phyloP scores from a whole-genome alignment of 2,113 vertebrate species.

The Guaruba guarouba region DNA sequence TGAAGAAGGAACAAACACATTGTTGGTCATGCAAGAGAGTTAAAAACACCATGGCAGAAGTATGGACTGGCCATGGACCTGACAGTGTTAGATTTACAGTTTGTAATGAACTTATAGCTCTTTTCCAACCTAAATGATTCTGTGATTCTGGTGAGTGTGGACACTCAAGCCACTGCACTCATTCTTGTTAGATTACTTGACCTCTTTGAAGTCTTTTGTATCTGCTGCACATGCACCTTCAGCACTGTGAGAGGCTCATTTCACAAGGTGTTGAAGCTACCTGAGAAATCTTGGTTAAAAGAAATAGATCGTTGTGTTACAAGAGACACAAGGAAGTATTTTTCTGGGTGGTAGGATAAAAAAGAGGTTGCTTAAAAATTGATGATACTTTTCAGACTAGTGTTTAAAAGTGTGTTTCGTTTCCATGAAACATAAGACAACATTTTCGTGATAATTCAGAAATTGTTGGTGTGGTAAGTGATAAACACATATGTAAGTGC shows the following conservation, averaged over 20 bases:
- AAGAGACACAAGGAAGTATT: not conserved
- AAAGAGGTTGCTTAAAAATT: not conserved
- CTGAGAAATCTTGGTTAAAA: not conserved
- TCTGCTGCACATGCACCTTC: not conserved
- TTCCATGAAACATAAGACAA: not conserved
- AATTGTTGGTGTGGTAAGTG: not conserved
- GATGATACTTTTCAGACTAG: not conserved
- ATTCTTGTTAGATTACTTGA: not conserved
- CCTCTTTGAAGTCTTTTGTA: not conserved
- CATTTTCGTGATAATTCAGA: not conserved
- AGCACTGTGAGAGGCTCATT: not conserved
- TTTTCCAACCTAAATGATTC: not conserved
- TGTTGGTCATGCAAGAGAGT: not conserved
- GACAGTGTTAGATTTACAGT: not conserved
- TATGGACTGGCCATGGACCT: not conserved
- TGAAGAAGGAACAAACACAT: not conserved
- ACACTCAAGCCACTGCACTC: not conserved
- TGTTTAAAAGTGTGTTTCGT: not conserved
- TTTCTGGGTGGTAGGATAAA: not conserved
- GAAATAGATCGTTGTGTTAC: not conserved
- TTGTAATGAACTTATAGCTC: not conserved
- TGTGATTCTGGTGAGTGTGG: not conserved
- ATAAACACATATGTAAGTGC: not conserved
- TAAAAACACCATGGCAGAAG: not conserved
- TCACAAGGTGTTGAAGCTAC: not conserved